Evolutionary conservation across 2,113 vertebrate genomes (phyloP).

Genomic region (Lepidothrix coronata): DNA sequence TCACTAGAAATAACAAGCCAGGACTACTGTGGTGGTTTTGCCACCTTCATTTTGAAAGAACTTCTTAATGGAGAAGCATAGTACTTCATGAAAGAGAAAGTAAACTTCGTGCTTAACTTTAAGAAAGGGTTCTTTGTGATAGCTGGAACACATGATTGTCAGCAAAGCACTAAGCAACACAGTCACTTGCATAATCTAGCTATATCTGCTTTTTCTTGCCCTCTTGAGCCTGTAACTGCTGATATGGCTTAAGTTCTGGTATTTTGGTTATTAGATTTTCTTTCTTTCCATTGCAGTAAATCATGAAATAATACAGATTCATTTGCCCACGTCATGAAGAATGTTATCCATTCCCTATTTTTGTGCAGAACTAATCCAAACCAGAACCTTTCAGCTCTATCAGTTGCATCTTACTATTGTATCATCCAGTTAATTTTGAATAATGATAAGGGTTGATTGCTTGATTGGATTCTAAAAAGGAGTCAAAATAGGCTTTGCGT

Average conservation of each 20-base stretch:
- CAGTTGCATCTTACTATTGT: background rate
- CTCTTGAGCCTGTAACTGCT: background rate
- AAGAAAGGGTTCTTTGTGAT: slow-evolving; percentile 37
- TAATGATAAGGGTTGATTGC: background rate
- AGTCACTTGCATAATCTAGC: background rate
- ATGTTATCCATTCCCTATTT: background rate
- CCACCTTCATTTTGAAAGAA: background rate
- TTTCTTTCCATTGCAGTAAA: background rate
- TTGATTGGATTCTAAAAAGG: background rate
- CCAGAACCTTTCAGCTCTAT: background rate
- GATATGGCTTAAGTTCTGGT: slow-evolving; percentile 21
- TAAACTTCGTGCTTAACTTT: background rate
- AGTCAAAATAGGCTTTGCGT: background rate
- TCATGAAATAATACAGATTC: background rate
- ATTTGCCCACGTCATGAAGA: background rate
- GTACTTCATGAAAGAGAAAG: background rate
- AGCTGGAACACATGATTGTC: background rate
- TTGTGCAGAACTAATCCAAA: background rate
- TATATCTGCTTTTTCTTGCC: slow-evolving; percentile 11
- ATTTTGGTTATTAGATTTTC: background rate
- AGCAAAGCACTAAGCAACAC: background rate
- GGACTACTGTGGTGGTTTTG: background rate
- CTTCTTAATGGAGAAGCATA: background rate
- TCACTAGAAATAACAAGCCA: background rate
- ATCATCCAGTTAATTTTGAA: background rate